Base-by-base conservation (phyloP, 92 coral and sea anemone species). In the Ricordea florida region DNA sequence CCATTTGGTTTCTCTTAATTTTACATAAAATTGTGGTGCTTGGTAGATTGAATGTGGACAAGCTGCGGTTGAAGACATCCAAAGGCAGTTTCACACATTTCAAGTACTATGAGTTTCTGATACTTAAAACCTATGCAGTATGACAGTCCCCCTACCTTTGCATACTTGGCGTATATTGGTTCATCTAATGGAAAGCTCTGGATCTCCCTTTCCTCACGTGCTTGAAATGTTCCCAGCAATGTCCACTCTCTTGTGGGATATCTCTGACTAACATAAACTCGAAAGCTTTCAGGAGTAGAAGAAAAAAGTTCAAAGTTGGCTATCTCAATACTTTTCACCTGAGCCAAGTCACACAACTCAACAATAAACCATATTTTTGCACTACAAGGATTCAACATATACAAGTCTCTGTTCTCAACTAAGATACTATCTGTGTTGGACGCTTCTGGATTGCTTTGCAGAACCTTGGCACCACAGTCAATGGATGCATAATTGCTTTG, bases 161-260 rank as follows among this genome's bases (percentile, higher is more conserved):
- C 80, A 69, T 96, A 96, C 61, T 96, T 96, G 35, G 99, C 99
- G 82, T 92, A 96, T 48, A 92, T 89, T 4, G 99, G 96, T 25
- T 91, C 97, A 51, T 89, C 99, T 17, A 96, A 71, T 11, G 96
- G 93, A 71, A 96, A 96, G 50, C 96, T 92, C 47, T 96, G 99
- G 42, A 96, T 34, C 14, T 74, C 56, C 24, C 97, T 83, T 72
- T 96, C 91, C 32, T 90, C 88, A 26, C 90, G 82, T 4, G 99
- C 99, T 37, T 86, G 92, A 71, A 96, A 92, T 13, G 97, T 89
- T 40, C 97, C 97, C 48, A 96, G 35, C 85, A 89, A 77, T n/a
- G 90, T 80, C 99, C 99, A 96, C 53, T 96, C 99, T 30, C 98
- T 53, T 2, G 98, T 94, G 9, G 98, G 98, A 66, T 88, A 94